Evolutionary conservation across 2,113 vertebrate genomes (phyloP).

Genomic region (Morone chrysops): DNA sequence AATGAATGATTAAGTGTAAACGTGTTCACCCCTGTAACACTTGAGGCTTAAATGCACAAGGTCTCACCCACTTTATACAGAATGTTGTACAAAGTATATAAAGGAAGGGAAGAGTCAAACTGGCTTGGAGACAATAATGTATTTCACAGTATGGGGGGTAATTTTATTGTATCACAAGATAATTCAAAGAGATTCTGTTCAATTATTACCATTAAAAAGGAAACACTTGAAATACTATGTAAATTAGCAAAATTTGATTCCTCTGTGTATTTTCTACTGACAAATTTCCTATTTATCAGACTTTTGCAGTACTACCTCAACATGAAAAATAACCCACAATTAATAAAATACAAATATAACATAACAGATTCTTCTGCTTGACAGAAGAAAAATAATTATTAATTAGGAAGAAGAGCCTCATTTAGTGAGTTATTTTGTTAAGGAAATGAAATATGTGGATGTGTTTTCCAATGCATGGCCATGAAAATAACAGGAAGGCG

Average conservation of each 20-base stretch:
- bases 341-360: slow-evolving; percentile 39
- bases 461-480: slow-evolving; percentile 69
- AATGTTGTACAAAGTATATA: slow-evolving; percentile 11
- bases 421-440: slow-evolving; percentile 79
- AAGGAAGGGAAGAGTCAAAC: slow-evolving; percentile 7
- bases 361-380: slow-evolving; percentile 78
- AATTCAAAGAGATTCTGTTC: neutral
- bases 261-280: neutral
- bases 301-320: neutral
- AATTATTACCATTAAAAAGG: neutral
- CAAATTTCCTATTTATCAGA: neutral
- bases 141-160: neutral
- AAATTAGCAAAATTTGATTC: neutral
- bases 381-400: slow-evolving; percentile 83
- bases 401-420: slow-evolving; percentile 75
- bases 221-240: neutral
- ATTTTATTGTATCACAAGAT: neutral
- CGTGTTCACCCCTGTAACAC: neutral
- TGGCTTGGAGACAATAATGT: neutral
- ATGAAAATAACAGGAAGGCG: slow-evolving; percentile 69
- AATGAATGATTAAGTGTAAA: neutral
- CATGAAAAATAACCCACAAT: slow-evolving; percentile 1
- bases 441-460: slow-evolving; percentile 68
- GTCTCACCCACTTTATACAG: neutral
- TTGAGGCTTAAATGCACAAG: neutral